A percentile compares a stretch with the other conserved stretches of the same genome.
These are phyloP conservation scores for Amphiura filiformis DNA, from an alignment of 35 echinoderm and acorn worm species.

Conservation along the genomic window DNA sequence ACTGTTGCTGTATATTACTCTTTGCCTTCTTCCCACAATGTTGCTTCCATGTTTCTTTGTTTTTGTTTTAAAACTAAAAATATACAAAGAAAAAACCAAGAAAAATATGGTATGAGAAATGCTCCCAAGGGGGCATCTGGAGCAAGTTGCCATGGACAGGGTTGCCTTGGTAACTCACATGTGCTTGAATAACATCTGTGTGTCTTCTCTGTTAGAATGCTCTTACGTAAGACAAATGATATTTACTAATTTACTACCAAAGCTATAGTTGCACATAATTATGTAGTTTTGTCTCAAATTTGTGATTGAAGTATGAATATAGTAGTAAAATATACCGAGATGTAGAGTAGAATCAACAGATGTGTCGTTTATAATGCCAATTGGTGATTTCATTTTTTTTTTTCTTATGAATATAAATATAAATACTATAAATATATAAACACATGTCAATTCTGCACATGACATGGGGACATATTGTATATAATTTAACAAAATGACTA, in stretches of 20 bases:
- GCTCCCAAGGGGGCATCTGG: neutral
- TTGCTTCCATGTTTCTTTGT: neutral
- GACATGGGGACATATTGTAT: slow-evolving; percentile 2
- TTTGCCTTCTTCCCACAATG: neutral
- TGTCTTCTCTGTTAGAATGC: neutral
- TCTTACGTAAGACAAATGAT: too few species aligned
- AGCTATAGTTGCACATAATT: slow-evolving; percentile 7
- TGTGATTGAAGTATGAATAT: slow-evolving; percentile 11
- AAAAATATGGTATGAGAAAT: neutral
- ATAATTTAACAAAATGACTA: neutral
- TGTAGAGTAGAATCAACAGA: neutral
- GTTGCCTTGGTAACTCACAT: neutral
- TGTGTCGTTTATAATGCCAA: slow-evolving; percentile 5
- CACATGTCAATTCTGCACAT: neutral
- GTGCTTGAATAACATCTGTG: neutral
- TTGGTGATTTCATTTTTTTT: slow-evolving; percentile 9
- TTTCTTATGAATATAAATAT: slow-evolving; percentile 10
- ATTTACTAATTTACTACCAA: slow-evolving; percentile 8
- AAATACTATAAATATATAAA: slow-evolving; percentile 9
- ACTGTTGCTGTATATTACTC: neutral
- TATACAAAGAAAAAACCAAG: neutral
- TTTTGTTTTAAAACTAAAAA: neutral
- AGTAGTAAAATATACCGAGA: neutral
- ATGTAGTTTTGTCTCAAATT: neutral
- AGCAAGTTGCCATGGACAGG: neutral